phyloP scores from a whole-genome alignment of 2,888 invertebrate species.

The Alviniconcha strummeri region DNA sequence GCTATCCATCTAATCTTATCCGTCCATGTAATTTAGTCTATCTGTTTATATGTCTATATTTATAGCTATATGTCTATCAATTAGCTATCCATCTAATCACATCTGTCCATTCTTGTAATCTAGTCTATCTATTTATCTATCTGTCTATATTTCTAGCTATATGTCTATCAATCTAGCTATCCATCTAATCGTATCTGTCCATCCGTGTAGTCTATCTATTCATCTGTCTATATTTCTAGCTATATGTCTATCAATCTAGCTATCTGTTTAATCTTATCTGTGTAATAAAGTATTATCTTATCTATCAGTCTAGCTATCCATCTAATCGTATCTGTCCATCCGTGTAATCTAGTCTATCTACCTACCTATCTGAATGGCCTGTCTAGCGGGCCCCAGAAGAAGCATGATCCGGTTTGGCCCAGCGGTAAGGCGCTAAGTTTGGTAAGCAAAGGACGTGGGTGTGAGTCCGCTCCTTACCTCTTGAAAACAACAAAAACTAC shows the following conservation, averaged over 20 bases:
- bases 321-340: too few species aligned
- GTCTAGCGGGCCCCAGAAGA: too few species aligned
- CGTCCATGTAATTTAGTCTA: too few species aligned
- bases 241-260: neutral
- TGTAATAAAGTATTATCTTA: neutral
- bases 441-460: too few species aligned
- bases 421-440: too few species aligned
- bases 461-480: too few species aligned
- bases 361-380: neutral
- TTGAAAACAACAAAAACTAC: too few species aligned
- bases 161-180: neutral
- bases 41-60: too few species aligned
- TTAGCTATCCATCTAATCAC: neutral
- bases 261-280: too few species aligned
- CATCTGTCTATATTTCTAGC: neutral
- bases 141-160: neutral
- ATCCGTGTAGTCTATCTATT: neutral
- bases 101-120: neutral
- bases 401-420: too few species aligned
- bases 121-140: neutral
- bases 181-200: too few species aligned
- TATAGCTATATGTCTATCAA: neutral
- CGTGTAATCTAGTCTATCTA: neutral
- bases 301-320: neutral
- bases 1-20: too few species aligned